Percentiles rank a stretch among this genome's conserved stretches.
Evolutionary conservation across 2,888 invertebrate genomes (phyloP).

Genomic region (Sinohyriopsis cumingii): DNA sequence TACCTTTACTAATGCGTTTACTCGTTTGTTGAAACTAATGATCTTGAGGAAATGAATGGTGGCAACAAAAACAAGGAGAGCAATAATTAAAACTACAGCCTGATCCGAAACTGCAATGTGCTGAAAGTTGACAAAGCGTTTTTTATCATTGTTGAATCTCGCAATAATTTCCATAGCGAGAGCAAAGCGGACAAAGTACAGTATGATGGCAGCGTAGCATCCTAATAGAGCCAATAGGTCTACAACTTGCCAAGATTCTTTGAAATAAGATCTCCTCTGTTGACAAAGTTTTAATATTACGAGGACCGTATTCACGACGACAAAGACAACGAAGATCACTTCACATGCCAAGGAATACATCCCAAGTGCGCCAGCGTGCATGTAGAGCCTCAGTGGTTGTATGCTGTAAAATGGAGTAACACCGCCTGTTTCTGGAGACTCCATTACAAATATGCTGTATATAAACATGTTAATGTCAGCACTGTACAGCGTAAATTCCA

Average conservation of each 20-base stretch:
- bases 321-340: constrained; percentile 38
- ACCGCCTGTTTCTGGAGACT: constrained; percentile 62
- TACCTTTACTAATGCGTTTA: constrained; percentile 41
- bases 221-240: constrained; percentile 39
- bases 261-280: constrained; percentile 36
- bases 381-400: constrained; percentile 45
- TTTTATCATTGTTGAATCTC: constrained; percentile 45
- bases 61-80: constrained; percentile 45
- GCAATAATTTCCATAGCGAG: constrained; percentile 38
- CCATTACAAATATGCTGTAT: constrained; percentile 53
- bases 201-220: constrained; percentile 31
- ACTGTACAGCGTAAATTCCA: constrained; percentile 62
- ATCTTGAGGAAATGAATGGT: constrained; percentile 50
- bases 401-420: constrained; percentile 46
- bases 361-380: constrained; percentile 40
- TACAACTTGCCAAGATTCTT: constrained; percentile 43
- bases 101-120: constrained; percentile 53
- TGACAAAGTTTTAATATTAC: constrained; percentile 32
- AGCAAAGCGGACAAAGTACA: constrained; percentile 38
- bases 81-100: constrained; percentile 41
- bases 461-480: constrained; percentile 58
- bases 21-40: constrained; percentile 53
- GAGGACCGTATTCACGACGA: constrained; percentile 33
- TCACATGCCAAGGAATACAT: constrained; percentile 46
- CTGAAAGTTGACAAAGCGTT: constrained; percentile 55